These are phyloP conservation scores for Empidonax alnorum DNA, from an alignment of 2,113 vertebrate species.

Conservation along the genomic window DNA sequence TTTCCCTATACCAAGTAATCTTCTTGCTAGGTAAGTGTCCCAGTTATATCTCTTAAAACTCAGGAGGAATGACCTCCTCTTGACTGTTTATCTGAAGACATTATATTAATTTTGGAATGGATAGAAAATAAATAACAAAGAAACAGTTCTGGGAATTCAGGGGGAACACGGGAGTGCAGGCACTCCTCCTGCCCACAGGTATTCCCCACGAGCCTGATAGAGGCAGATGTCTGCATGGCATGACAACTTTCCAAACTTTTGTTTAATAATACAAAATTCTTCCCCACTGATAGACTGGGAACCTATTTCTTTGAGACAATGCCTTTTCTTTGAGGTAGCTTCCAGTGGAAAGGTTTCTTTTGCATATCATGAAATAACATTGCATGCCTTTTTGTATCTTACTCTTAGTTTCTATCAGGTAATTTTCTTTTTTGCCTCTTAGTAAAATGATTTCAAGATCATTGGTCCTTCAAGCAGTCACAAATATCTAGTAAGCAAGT, in stretches of 20 bases:
- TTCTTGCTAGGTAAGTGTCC: neutral
- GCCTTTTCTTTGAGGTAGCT: neutral
- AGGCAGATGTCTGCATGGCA: accelerated
- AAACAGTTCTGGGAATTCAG: neutral
- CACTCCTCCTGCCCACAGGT: neutral
- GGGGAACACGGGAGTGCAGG: neutral
- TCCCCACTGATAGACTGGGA: neutral
- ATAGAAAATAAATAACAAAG: neutral
- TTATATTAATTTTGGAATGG: neutral
- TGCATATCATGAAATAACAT: neutral
- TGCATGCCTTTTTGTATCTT: neutral
- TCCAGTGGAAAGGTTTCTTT: neutral
- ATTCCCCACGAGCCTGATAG: neutral
- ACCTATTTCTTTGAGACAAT: neutral
- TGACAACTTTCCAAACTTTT: neutral
- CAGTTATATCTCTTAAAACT: neutral
- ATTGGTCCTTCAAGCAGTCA: neutral
- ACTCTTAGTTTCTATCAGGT: neutral
- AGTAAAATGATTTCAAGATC: neutral
- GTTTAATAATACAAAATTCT: neutral
- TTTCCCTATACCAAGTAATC: neutral
- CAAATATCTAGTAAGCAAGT: neutral
- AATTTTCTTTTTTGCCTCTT: neutral
- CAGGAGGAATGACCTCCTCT: neutral
- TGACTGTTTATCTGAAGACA: neutral